These are phyloP conservation scores for Malacoraja senta DNA, from an alignment of 2,797 vertebrate genomes.

Conservation along the genomic window DNA sequence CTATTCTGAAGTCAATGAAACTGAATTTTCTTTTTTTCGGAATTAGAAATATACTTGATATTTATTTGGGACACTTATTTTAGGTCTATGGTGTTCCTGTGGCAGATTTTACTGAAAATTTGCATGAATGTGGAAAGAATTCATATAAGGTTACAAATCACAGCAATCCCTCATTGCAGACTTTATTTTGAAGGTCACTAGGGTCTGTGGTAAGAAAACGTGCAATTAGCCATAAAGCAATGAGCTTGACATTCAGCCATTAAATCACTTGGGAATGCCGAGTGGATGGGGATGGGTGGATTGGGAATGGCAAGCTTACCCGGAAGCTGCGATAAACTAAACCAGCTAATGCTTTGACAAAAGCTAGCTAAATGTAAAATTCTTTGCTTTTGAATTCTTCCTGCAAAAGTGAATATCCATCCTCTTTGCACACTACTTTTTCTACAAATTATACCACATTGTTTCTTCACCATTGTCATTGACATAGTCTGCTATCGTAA, in stretches of 20 bases:
- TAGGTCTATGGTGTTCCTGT: not conserved
- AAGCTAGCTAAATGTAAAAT: too few relatives aligned
- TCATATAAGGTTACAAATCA: not conserved
- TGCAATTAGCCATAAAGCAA: not conserved
- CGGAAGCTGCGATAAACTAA: too few relatives aligned
- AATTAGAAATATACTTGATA: not conserved
- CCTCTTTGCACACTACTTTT: too few relatives aligned
- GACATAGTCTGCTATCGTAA: too few relatives aligned
- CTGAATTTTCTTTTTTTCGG: not conserved
- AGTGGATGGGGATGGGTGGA: not conserved
- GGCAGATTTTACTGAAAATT: not conserved
- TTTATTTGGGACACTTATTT: not conserved
- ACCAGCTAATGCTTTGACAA: too few relatives aligned
- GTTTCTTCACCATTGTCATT: too few relatives aligned
- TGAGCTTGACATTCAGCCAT: not conserved
- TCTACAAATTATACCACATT: too few relatives aligned
- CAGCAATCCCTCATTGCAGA: not conserved
- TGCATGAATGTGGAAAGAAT: not conserved
- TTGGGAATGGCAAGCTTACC: too few relatives aligned
- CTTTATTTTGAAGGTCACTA: not conserved
- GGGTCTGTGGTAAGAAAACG: not conserved
- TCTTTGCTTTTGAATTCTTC: too few relatives aligned
- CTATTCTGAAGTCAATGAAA: too few relatives aligned
- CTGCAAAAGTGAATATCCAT: too few relatives aligned
- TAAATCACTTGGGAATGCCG: not conserved